phyloP scores from a whole-genome alignment of 2,888 invertebrate species.

The Seladonia tumulorum region DNA sequence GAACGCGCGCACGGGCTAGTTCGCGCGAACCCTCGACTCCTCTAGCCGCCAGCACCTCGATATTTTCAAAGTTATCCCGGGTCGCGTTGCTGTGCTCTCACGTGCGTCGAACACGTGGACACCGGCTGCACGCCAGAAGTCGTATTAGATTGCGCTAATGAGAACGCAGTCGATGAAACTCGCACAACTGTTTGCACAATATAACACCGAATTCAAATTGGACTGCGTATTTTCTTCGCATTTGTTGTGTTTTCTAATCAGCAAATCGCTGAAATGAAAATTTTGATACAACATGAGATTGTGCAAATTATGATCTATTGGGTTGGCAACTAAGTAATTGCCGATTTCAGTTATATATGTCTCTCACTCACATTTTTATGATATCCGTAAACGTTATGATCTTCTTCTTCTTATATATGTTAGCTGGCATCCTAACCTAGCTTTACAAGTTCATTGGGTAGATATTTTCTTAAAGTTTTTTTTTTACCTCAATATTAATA shows the following conservation, averaged over 20 bases:
- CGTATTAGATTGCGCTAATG: neutral
- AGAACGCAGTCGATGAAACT: neutral
- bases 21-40: neutral
- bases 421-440: too few species aligned
- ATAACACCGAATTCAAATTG: neutral
- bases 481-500: too few species aligned
- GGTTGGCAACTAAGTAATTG: too few species aligned
- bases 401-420: too few species aligned
- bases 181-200: neutral
- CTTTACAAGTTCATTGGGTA: too few species aligned
- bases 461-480: too few species aligned
- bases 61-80: constrained; percentile 29
- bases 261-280: too few species aligned
- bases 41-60: neutral
- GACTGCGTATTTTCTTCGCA: neutral
- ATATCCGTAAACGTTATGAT: too few species aligned
- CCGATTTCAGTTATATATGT: too few species aligned
- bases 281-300: too few species aligned
- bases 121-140: neutral
- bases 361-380: too few species aligned
- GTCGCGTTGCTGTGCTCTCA: neutral
- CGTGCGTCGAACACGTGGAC: neutral
- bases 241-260: neutral
- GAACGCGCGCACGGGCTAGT: constrained; percentile 22
- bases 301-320: too few species aligned